A percentile compares a stretch with the other conserved stretches of the same genome.
phyloP scores from a whole-genome alignment of 2,888 invertebrate genomes.

The Arctia plantaginis region DNA sequence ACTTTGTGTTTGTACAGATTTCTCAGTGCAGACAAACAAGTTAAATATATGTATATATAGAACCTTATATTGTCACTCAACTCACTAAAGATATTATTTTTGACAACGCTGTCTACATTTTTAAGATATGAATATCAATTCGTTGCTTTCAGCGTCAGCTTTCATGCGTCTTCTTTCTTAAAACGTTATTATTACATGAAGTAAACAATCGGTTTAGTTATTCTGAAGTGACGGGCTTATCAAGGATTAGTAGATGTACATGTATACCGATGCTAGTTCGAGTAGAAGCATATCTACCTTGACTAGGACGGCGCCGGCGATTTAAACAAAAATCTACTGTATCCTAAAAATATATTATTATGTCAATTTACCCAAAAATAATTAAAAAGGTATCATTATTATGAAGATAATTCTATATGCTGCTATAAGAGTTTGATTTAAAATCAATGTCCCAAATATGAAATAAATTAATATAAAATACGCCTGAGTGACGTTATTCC shows the following conservation, averaged over 20 bases:
- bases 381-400: neutral
- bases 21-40: constrained; percentile 17
- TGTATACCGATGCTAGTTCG: no score
- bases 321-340: neutral
- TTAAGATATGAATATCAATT: constrained; percentile 27
- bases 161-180: no score
- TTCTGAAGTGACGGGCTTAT: no score
- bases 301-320: neutral
- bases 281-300: neutral
- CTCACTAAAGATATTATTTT: constrained; percentile 23
- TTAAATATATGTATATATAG: neutral
- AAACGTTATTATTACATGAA: no score
- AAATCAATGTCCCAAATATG: neutral
- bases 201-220: no score
- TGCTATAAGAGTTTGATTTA: neutral
- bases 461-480: neutral
- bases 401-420: neutral
- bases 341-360: neutral
- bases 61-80: neutral
- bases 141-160: no score
- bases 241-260: no score
- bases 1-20: constrained; percentile 18
- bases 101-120: constrained; percentile 25
- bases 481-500: neutral
- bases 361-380: neutral